Evolutionary conservation across 2,888 invertebrate species (phyloP).

Genomic region (Eilema sororculum): DNA sequence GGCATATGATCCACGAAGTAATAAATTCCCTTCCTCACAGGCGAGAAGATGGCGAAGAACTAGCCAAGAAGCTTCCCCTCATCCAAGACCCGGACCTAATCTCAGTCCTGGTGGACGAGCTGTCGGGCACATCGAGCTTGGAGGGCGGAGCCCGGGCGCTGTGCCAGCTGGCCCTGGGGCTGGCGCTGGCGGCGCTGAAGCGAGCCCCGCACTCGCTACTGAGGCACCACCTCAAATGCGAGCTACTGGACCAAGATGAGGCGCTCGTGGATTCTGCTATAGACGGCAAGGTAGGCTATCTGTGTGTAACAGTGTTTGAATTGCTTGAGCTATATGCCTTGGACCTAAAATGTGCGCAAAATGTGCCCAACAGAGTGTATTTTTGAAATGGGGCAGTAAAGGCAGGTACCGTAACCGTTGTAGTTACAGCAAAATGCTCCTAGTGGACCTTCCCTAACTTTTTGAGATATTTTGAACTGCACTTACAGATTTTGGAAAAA

Average conservation of each 20-base stretch:
- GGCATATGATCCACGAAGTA: no score
- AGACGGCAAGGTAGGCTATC: constrained; percentile 84
- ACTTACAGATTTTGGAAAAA: no score
- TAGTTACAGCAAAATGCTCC: no score
- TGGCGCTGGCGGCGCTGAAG: constrained; percentile 77
- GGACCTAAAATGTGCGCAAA: no score
- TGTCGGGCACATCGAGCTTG: constrained; percentile 66
- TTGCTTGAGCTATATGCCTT: no score
- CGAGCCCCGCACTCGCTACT: constrained; percentile 76
- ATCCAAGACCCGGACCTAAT: constrained; percentile 88
- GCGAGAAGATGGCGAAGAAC: constrained; percentile 92
- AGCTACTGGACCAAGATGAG: constrained; percentile 92
- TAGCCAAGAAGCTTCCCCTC: constrained; percentile 90
- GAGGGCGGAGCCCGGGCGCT: constrained; percentile 67
- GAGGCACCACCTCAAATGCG: constrained; percentile 56
- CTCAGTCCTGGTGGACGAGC: constrained; percentile 82
- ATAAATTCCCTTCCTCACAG: constrained; percentile 54
- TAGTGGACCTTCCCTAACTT: no score
- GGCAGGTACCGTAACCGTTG: no score
- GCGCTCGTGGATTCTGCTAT: constrained; percentile 93
- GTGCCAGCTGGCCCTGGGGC: constrained; percentile 72
- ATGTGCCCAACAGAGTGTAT: no score
- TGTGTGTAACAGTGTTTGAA: no score
- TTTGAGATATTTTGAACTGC: no score
- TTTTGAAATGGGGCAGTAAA: no score